Base-by-base conservation (phyloP, 2,113 vertebrate genomes). In the Rhipidura dahli region DNA sequence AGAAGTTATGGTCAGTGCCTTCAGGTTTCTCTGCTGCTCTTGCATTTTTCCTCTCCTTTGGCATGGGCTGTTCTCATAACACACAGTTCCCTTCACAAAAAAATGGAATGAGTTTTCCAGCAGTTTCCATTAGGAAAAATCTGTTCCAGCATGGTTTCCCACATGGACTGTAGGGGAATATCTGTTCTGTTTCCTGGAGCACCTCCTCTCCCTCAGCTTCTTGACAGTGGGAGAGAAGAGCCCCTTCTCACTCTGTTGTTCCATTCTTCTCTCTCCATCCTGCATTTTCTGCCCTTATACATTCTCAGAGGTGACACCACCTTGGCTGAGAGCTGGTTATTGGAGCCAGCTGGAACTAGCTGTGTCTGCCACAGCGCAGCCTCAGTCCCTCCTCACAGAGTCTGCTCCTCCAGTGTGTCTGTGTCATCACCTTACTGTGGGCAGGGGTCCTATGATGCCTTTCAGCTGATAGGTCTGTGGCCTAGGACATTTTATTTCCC, bases 261-360 rank as follows among this genome's bases (percentile, higher is more conserved):
- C 15, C 20, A 23, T 61, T 13, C 15, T 60, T 14, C 21, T 47
- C 27, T 54, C 47, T 56, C 11, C 28, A 42, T 24, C 19, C 14
- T 35, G 5, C 2, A 21, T 65, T 83, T 87, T 83, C n/a, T 65
- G 4, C 7, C 3, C 8, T 33, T 30, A 30, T 7, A 26, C 7
- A 9, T 51, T 77, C 30, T 7, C 5, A 13, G 7, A 69, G 11
- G 22, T 1, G 2, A 11, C 3, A 28, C 12, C 15, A 7, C 5
- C 27, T 59, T 63, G 30, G 2, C 33, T 9, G 2, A 51, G 24
- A n/a, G 11, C 8, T 24, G 30, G 13, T 9, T 8, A 1, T 7
- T 56, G 11, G 10, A 66, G 21, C 6, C 0, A 0, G 3, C 2
- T 70, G 35, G 15, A 66, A 56, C 6, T 4, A 7, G 7, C 16